Evolutionary conservation across 2,797 vertebrate genomes (phyloP).

Genomic region (Etheostoma perlongum): DNA sequence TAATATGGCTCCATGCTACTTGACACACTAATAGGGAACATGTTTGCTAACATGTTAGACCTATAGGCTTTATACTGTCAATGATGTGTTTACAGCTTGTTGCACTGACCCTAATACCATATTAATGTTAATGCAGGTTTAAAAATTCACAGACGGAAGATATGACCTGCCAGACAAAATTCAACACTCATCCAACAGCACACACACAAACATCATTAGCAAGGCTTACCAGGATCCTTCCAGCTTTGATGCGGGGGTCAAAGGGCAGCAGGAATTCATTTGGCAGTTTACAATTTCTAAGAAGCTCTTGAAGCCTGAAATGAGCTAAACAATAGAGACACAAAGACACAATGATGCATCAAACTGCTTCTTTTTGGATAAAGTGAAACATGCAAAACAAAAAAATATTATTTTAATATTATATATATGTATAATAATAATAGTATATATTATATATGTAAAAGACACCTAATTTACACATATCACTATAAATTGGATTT

Average conservation of each 20-base stretch:
- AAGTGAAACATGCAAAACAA: not conserved
- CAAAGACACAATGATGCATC: not conserved
- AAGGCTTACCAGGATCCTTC: slow-evolving; percentile 79
- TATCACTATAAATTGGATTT: not conserved
- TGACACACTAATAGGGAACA: too few species aligned
- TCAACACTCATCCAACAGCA: too few species aligned
- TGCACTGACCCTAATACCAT: too few species aligned
- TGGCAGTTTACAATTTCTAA: slow-evolving; percentile 75
- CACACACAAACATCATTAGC: not conserved
- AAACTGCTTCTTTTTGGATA: not conserved
- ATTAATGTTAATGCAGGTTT: too few species aligned
- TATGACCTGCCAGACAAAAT: not conserved
- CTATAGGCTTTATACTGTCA: too few species aligned
- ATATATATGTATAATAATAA: too few species aligned
- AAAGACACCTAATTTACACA: not conserved
- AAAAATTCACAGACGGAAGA: not conserved
- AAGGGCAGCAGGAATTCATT: slow-evolving; percentile 84
- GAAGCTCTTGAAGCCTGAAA: slow-evolving; percentile 77
- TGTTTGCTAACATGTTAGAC: too few species aligned
- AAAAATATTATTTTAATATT: not conserved
- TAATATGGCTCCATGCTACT: too few species aligned
- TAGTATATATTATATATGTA: not conserved
- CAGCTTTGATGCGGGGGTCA: slow-evolving; percentile 83
- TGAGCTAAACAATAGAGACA: slow-evolving; percentile 65
- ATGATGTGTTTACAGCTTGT: not conserved